phyloP scores from a whole-genome alignment of 2,113 vertebrate genomes.

The Thunnus thynnus region DNA sequence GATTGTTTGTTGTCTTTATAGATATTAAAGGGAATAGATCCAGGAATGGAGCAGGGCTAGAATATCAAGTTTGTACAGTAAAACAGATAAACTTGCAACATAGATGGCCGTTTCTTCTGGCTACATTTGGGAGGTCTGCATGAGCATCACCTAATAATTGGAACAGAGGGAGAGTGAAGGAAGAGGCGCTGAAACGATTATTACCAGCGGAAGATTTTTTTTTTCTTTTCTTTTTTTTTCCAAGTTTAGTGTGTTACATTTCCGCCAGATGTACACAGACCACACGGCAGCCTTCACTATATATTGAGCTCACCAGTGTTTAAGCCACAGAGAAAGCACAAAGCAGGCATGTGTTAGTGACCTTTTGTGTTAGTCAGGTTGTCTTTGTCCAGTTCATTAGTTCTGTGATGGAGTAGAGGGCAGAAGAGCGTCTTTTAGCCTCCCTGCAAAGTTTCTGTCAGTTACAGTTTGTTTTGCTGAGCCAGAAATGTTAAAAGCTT shows the following conservation, averaged over 20 bases:
- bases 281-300: not conserved
- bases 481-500: no score
- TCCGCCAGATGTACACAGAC: not conserved
- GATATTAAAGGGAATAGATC: not conserved
- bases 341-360: slow-evolving; percentile 3
- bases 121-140: not conserved
- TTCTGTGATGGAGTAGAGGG: not conserved
- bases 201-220: no score
- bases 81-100: no score
- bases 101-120: not conserved
- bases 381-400: slow-evolving; percentile 16
- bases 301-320: not conserved
- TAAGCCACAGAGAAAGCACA: not conserved
- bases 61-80: not conserved
- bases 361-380: slow-evolving; percentile 20
- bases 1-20: not conserved
- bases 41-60: not conserved
- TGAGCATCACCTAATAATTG: not conserved
- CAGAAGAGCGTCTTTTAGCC: not conserved
- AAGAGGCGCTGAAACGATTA: not conserved
- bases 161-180: not conserved
- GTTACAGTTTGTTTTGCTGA: not conserved
- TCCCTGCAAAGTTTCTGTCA: not conserved
- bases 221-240: no score
- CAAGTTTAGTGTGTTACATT: no score